Evolutionary conservation across 2,797 vertebrate species (phyloP).

Genomic region (Gymnothorax reevesii): DNA sequence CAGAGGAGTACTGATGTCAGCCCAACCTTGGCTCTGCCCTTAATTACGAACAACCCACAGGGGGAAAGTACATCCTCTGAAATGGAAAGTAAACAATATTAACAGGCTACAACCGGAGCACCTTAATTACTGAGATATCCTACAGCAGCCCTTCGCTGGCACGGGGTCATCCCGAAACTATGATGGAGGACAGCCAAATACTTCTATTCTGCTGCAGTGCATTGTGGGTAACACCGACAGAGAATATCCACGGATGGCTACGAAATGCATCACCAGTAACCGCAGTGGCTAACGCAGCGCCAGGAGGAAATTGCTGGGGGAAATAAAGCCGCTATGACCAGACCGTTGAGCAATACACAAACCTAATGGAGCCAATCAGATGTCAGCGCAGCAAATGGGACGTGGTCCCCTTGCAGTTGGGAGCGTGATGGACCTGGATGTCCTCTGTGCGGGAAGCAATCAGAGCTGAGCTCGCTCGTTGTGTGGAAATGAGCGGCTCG

Average conservation of each 20-base stretch:
- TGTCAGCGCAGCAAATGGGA: neutral
- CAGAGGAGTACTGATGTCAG: conserved; percentile 37
- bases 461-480: neutral
- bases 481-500: neutral
- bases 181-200: neutral
- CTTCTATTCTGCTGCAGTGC: conserved; percentile 19
- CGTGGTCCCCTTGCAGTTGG: neutral
- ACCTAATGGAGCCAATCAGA: neutral
- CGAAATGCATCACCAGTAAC: neutral
- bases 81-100: conserved; percentile 68
- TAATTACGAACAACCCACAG: conserved; percentile 57
- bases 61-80: conserved; percentile 50
- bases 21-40: conserved; percentile 59
- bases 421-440: neutral
- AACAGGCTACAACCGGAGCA: conserved; percentile 57
- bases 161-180: neutral
- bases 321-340: neutral
- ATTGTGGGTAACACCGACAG: conserved; percentile 15
- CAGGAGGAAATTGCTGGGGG: neutral
- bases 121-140: conserved; percentile 65
- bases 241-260: neutral
- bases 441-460: neutral
- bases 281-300: neutral
- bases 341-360: neutral
- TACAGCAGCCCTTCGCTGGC: conserved; percentile 37